These are phyloP conservation scores for Cyanocitta stelleri DNA, from an alignment of 2,113 vertebrate species.

Conservation along the genomic window DNA sequence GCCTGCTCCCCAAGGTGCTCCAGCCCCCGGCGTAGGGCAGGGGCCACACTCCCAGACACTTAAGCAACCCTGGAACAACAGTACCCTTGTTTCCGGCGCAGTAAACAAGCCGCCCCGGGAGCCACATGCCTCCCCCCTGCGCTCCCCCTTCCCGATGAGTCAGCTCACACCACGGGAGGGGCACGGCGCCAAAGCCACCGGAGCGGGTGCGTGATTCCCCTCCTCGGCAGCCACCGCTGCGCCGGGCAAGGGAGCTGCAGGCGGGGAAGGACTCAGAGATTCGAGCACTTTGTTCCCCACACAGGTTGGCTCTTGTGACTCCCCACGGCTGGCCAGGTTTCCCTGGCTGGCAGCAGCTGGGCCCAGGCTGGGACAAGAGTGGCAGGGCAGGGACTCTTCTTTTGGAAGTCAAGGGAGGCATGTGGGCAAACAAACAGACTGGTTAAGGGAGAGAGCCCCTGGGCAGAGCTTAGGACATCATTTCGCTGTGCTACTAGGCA, in stretches of 20 bases:
- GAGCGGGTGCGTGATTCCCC: not conserved
- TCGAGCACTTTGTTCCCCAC: not conserved
- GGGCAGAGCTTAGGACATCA: not conserved
- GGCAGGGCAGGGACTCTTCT: not conserved
- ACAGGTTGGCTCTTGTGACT: rapidly evolving
- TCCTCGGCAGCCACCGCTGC: not conserved
- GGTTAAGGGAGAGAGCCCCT: not conserved
- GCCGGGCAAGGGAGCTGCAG: not conserved
- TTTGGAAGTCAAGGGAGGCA: not conserved
- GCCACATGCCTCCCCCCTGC: not conserved
- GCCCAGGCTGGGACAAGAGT: not conserved
- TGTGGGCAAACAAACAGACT: not conserved
- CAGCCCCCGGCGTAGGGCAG: not conserved
- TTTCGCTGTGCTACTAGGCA: not conserved
- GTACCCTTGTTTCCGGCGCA: conserved; percentile 7
- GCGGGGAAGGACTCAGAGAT: not conserved
- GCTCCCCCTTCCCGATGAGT: not conserved
- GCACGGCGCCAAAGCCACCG: not conserved
- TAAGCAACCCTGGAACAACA: conserved; percentile 44
- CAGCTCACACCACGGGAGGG: not conserved
- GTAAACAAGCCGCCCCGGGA: conserved; percentile 25
- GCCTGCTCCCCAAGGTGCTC: conserved; percentile 47
- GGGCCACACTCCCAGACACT: conserved; percentile 29
- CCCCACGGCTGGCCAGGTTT: rapidly evolving
- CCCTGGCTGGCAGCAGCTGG: not conserved